phyloP scores from a whole-genome alignment of 1,140 invertebrate species.

The Bombus superbus region DNA sequence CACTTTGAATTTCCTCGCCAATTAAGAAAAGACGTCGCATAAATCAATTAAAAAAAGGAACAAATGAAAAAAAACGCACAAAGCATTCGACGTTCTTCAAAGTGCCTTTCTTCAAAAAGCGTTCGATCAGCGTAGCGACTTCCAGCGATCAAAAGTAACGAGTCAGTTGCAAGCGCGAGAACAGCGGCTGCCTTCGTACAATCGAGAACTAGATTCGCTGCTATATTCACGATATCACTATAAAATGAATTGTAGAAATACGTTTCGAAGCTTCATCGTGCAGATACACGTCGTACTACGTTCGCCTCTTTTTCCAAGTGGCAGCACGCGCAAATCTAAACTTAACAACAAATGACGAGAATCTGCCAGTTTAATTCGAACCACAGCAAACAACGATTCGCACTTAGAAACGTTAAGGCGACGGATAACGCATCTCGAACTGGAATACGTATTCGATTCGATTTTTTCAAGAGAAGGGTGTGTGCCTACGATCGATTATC shows the following conservation, averaged over 20 bases:
- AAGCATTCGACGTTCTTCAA: not conserved
- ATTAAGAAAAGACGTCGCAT: not conserved
- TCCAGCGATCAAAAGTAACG: not conserved
- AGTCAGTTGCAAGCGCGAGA: not conserved
- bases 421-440: too few relatives aligned
- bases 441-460: not conserved
- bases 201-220: not conserved
- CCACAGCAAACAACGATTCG: not conserved
- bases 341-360: too few relatives aligned
- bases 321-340: too few relatives aligned
- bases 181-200: not conserved
- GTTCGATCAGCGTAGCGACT: not conserved
- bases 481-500: conserved; percentile 20
- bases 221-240: too few relatives aligned
- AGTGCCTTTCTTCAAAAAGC: not conserved
- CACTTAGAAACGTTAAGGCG: too few relatives aligned
- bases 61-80: not conserved
- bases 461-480: not conserved
- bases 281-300: too few relatives aligned
- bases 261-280: too few relatives aligned
- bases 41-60: not conserved
- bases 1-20: not conserved
- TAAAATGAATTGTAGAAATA: too few relatives aligned
- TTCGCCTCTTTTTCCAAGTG: too few relatives aligned
- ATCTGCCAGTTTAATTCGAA: too few relatives aligned